These are phyloP conservation scores for Rallus limicola DNA, from an alignment of 2,113 vertebrate genomes.

Conservation along the genomic window DNA sequence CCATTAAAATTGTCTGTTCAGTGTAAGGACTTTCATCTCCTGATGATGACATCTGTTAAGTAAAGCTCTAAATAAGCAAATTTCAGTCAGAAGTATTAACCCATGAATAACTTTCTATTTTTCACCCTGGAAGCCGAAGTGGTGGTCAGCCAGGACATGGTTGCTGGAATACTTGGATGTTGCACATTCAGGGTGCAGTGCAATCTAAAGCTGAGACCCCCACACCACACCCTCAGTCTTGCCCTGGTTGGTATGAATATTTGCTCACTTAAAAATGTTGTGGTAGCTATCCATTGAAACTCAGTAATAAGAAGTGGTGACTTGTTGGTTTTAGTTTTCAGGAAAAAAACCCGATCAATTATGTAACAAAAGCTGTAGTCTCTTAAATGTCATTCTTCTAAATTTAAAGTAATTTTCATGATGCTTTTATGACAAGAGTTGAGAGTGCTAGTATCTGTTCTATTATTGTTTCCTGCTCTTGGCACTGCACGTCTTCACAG, in stretches of 20 bases:
- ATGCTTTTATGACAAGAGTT: background rate
- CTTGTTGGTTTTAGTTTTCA: background rate
- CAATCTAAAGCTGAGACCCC: background rate
- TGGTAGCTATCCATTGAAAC: background rate
- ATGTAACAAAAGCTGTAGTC: background rate
- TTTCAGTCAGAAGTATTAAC: background rate
- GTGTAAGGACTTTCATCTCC: background rate
- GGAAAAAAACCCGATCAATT: background rate
- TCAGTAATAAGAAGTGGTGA: background rate
- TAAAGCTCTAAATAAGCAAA: background rate
- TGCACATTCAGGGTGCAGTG: background rate
- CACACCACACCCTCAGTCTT: background rate
- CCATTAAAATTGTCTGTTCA: slow-evolving; percentile 15
- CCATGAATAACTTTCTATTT: background rate
- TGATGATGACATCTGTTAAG: slow-evolving; percentile 3
- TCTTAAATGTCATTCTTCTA: slow-evolving; percentile 31
- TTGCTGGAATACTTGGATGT: background rate
- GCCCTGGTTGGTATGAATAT: background rate
- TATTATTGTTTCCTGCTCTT: slow-evolving; percentile 27
- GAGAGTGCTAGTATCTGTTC: background rate
- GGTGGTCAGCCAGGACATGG: background rate
- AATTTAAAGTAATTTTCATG: slow-evolving; percentile 12
- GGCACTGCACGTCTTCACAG: background rate
- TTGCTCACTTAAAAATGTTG: background rate
- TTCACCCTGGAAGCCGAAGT: background rate